Evolutionary conservation across 2,113 vertebrate genomes (phyloP).

Genomic region (Chitala chitala): DNA sequence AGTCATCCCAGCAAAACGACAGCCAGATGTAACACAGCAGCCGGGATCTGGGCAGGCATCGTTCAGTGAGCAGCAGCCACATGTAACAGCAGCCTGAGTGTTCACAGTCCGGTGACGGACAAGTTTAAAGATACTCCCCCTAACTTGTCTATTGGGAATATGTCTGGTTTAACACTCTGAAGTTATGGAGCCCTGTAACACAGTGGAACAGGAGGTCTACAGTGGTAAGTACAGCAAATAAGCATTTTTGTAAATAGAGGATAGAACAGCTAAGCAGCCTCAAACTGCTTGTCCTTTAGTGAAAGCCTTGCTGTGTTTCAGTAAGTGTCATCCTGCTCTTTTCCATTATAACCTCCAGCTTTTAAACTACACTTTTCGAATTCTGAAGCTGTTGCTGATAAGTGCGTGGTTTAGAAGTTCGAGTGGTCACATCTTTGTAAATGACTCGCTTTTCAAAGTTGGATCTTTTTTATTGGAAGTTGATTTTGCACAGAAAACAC

Average conservation of each 20-base stretch:
- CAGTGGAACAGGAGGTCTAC: constrained; percentile 61
- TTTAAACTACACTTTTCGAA: background rate
- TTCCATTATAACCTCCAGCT: no score
- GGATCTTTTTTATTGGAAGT: no score
- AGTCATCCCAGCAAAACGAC: constrained; percentile 65
- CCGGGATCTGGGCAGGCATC: constrained; percentile 41
- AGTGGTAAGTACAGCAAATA: constrained; percentile 59
- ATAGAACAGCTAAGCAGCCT: no score
- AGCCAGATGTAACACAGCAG: constrained; percentile 69
- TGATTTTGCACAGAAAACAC: no score
- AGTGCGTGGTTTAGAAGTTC: no score
- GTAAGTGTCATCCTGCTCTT: no score
- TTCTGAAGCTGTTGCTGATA: constrained; percentile 14
- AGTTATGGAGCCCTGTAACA: constrained; percentile 66
- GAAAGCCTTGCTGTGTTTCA: no score
- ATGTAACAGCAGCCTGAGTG: background rate
- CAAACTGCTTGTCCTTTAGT: no score
- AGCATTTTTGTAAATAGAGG: background rate
- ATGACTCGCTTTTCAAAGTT: no score
- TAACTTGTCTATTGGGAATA: constrained; percentile 34
- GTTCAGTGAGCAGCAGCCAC: background rate
- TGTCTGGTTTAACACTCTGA: constrained; percentile 48
- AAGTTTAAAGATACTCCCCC: constrained; percentile 49
- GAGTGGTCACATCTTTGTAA: no score
- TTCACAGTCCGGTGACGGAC: background rate